Conservation (phyloP, 64 coral and sea anemone genomes). For the Porites lutea region DNA sequence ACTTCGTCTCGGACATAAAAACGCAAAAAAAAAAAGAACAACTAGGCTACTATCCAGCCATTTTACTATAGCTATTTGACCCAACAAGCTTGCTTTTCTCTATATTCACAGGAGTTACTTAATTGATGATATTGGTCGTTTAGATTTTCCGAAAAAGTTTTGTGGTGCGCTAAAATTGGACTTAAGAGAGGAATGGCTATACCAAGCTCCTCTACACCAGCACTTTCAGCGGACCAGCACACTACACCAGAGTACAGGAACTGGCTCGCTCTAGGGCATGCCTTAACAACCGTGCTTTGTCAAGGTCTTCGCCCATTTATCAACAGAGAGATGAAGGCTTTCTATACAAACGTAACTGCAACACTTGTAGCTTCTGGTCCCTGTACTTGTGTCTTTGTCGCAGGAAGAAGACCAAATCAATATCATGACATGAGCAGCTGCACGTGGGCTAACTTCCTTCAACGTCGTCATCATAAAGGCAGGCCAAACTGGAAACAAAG, state of each 20-base stretch:
- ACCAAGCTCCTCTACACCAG: background rate
- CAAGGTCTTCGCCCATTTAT: conserved; percentile 8
- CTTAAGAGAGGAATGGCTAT: background rate
- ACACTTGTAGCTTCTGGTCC: background rate
- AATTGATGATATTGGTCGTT: too few species aligned
- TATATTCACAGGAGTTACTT: too few species aligned
- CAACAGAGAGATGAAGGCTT: background rate
- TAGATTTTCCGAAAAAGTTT: too few species aligned
- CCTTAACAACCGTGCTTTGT: conserved; percentile 1
- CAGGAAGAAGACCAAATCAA: conserved; percentile 6
- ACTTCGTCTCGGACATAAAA: too few species aligned
- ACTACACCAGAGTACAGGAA: conserved; percentile 9
- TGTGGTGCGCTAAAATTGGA: background rate
- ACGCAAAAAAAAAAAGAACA: too few species aligned
- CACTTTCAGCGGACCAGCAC: background rate
- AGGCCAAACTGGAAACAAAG: conserved; percentile 42
- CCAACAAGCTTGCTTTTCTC: too few species aligned
- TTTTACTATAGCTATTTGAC: too few species aligned
- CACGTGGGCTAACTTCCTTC: background rate
- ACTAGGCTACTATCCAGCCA: too few species aligned
- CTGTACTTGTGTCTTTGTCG: conserved; percentile 10
- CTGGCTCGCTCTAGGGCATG: conserved; percentile 21
- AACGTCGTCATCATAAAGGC: background rate
- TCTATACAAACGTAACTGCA: background rate
- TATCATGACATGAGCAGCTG: background rate